phyloP scores from a whole-genome alignment of 2,113 vertebrate genomes.

The Zapornia atra region DNA sequence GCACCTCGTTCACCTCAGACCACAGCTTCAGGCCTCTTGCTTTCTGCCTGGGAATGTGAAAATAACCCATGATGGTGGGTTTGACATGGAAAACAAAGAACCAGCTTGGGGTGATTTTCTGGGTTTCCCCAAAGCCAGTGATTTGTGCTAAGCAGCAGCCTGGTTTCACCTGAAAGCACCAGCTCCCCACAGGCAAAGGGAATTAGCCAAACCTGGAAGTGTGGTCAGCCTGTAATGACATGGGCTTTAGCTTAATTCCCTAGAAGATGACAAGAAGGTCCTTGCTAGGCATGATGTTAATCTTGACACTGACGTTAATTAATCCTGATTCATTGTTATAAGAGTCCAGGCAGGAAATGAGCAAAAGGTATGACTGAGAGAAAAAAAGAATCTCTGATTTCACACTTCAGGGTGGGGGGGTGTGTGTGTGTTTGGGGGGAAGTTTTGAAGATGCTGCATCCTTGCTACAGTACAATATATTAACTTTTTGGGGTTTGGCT shows the following conservation, averaged over 20 bases:
- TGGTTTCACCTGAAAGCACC: not conserved
- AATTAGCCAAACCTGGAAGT: not conserved
- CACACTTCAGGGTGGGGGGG: not conserved
- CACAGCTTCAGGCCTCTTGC: not conserved
- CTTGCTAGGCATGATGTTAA: not conserved
- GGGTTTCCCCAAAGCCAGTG: not conserved
- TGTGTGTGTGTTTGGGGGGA: not conserved
- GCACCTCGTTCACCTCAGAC: not conserved
- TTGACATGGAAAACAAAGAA: not conserved
- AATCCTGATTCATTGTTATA: not conserved
- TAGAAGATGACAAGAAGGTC: not conserved
- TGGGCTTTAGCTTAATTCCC: not conserved
- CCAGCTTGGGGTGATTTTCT: not conserved
- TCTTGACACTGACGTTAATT: not conserved
- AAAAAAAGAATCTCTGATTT: conserved; percentile 1
- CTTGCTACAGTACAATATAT: not conserved
- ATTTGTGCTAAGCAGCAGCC: fast-evolving
- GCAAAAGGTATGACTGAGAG: not conserved
- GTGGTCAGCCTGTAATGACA: not conserved
- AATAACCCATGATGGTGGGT: too few relatives aligned
- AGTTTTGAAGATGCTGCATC: conserved; percentile 14
- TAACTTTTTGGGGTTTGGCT: not conserved
- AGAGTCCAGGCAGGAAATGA: conserved; percentile 40
- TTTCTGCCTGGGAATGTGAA: not conserved
- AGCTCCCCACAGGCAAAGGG: not conserved